Percentiles rank a stretch among this genome's conserved stretches.
These are phyloP conservation scores for Pomacea canaliculata DNA, from an alignment of 2,888 invertebrate species.

Conservation along the genomic window DNA sequence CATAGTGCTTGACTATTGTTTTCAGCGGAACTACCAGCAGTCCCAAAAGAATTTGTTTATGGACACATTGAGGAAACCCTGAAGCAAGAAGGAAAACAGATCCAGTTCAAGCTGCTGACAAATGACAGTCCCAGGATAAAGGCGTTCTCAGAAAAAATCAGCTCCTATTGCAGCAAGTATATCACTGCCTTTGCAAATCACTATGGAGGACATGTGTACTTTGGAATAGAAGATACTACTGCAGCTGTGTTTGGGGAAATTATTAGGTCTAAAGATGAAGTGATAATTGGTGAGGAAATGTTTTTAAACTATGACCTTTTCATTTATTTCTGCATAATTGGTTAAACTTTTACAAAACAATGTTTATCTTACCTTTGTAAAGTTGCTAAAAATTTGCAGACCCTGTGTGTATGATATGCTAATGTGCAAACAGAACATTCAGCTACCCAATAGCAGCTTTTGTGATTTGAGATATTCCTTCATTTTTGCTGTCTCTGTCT, in stretches of 20 bases:
- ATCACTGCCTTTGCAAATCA: conserved; percentile 59
- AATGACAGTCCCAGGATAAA: conserved; percentile 25
- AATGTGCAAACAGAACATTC: no score
- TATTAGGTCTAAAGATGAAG: conserved; percentile 40
- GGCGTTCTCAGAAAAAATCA: conserved; percentile 44
- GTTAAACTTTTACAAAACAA: background rate
- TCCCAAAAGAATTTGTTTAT: conserved; percentile 44
- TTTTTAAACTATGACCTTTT: background rate
- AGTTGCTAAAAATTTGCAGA: no score
- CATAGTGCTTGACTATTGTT: no score
- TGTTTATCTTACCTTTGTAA: no score
- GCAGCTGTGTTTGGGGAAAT: conserved; percentile 53
- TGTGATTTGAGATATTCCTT: no score
- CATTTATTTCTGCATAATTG: background rate
- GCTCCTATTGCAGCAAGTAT: conserved; percentile 42
- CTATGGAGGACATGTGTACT: conserved; percentile 59
- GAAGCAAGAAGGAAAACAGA: conserved; percentile 60
- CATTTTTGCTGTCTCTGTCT: no score
- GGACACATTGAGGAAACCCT: conserved; percentile 43
- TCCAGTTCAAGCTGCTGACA: conserved; percentile 54
- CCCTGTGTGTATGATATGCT: no score
- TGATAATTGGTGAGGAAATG: conserved; percentile 39
- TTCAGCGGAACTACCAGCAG: conserved; percentile 42
- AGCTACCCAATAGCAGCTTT: no score
- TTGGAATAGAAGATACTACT: conserved; percentile 55